These are phyloP conservation scores for Alca torda DNA, from an alignment of 2,797 vertebrate species.

Conservation along the genomic window DNA sequence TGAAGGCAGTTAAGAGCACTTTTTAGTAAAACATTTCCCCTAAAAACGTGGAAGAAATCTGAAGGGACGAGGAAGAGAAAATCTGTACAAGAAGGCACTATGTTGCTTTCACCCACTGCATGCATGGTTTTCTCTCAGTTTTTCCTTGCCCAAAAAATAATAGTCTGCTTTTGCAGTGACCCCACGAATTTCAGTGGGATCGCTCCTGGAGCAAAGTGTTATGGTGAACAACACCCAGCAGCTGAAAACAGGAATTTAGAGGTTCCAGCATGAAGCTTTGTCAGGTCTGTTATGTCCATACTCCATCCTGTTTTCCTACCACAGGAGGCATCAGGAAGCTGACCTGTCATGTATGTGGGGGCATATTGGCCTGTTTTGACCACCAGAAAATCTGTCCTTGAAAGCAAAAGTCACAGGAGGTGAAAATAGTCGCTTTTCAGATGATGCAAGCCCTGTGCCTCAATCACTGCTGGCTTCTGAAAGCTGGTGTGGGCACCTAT, in stretches of 20 bases:
- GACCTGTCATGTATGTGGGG: not conserved
- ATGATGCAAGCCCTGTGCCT: not conserved
- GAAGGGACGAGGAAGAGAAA: not conserved
- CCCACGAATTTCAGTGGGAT: not conserved
- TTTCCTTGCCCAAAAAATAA: not conserved
- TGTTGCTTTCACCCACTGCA: not conserved
- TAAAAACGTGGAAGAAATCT: not conserved
- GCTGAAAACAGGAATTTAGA: constrained; percentile 11
- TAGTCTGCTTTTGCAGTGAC: not conserved
- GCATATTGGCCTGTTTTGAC: not conserved
- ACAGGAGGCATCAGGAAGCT: not conserved
- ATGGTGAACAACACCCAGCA: not conserved
- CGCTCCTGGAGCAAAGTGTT: not conserved
- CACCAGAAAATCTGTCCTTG: not conserved
- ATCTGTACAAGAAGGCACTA: not conserved
- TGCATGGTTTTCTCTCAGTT: not conserved
- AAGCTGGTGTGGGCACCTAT: not conserved
- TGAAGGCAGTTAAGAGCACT: not conserved
- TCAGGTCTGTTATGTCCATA: not conserved
- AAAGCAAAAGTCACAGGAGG: not conserved
- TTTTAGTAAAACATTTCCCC: not conserved
- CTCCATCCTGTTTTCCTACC: not conserved
- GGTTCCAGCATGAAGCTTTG: not conserved
- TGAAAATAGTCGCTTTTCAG: not conserved
- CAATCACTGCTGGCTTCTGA: not conserved